Base-by-base conservation (phyloP, 2,113 vertebrate genomes). In the Oreotragus oreotragus region DNA sequence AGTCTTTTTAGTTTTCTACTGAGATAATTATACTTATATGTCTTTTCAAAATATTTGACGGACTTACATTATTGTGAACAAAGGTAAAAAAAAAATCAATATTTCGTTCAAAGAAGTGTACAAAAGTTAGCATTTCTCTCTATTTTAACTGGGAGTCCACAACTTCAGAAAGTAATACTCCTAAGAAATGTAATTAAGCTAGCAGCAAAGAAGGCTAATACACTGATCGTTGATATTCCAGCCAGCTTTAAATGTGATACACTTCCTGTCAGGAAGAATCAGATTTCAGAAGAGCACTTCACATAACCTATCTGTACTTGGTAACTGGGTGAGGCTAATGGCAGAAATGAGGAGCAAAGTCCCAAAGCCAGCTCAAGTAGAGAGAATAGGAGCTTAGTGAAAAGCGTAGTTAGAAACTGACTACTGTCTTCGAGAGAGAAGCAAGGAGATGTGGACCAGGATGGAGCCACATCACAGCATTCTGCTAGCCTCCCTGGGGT, bases 1-100 rank as follows among this genome's bases (percentile, higher is more conserved):
- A 98, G 47, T 73, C 84, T 95, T 94, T 53, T 97, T 76, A 96
- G 83, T n/a, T 95, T 98, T 62, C 57, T 66, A 90, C 88, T 96
- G 70, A 97, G 91, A 96, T 97, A 85, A 98, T 94, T 97, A 92
- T 30, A 96, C 62, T 90, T 87, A 5, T 76, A 94, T 83, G n/a
- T 64, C 70, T 97, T 98, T 98, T 98, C 95, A 97, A 98, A 93
- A 81, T 39, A 51, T 94, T 94, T 97, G 94, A 98, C 89, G 51
- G 81, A 88, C 43, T 94, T 92, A 87, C 13, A 57, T 95, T 86
- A 96, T 87, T 91, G 36, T 70, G 14, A 87, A 62, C 76, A 90
- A 43, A 95, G 73, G 17, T 27, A 12, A 27, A 51, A 79, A 97
- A 97, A 96, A 97, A 96, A 90, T 96, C 91, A 96, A 62, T 90